phyloP scores from a whole-genome alignment of 1,140 invertebrate species.

The Tetramorium parvispinum region DNA sequence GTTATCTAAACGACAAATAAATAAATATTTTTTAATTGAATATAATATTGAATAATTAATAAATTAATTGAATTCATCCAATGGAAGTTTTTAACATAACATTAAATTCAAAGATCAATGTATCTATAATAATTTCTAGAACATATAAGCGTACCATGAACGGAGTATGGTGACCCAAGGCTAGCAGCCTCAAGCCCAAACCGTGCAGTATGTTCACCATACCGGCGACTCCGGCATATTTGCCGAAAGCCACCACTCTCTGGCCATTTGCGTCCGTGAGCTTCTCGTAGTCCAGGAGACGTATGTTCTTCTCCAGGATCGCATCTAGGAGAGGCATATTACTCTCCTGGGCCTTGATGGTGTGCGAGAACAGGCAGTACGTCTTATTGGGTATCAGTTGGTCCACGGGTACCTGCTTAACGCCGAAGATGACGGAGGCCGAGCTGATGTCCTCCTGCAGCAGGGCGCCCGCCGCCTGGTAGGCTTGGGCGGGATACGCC shows the following conservation, averaged over 20 bases:
- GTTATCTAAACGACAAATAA: too few species aligned
- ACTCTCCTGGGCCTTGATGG: slow-evolving; percentile 99
- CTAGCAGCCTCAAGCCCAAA: slow-evolving; percentile 96
- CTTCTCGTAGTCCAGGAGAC: slow-evolving; percentile 99
- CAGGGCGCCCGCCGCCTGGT: slow-evolving; percentile 90
- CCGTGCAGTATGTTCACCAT: slow-evolving; percentile 99
- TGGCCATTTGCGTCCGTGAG: slow-evolving; percentile 95
- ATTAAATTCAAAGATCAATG: background rate
- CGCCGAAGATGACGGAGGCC: slow-evolving; percentile 97
- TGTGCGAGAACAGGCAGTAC: slow-evolving; percentile 99
- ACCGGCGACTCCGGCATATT: slow-evolving; percentile 99
- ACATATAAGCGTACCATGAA: slow-evolving; percentile 93
- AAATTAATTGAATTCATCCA: background rate
- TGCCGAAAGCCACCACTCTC: slow-evolving; percentile 98
- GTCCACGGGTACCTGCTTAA: slow-evolving; percentile 99
- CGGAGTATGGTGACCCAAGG: slow-evolving; percentile 99
- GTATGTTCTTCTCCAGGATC: slow-evolving; percentile 98
- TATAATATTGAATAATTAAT: too few species aligned
- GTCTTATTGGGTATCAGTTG: slow-evolving; percentile 97
- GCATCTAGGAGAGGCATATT: slow-evolving; percentile 99
- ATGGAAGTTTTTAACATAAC: background rate
- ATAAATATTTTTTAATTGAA: too few species aligned
- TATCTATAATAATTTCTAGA: background rate
- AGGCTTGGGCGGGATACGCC: slow-evolving; percentile 97
- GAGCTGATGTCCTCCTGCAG: slow-evolving; percentile 99